Evolutionary conservation across 2,797 vertebrate species (phyloP), one percentile per base, ranked within the genome.

Genomic region (Eremophila alpestris): DNA sequence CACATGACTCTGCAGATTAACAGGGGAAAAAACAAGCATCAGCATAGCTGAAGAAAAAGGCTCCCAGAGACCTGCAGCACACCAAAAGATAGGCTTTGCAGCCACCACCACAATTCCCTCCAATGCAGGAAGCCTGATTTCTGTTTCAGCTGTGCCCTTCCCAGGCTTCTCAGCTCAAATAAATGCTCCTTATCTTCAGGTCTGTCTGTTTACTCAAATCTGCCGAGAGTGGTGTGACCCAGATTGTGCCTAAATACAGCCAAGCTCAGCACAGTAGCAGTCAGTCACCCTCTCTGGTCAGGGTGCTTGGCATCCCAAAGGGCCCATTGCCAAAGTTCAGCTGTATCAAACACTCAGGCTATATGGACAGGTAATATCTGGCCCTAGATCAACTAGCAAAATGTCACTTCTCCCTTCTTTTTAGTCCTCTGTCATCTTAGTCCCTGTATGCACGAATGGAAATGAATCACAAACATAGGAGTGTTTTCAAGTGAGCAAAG

Each of bases 71-170:
- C 32, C 30, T 36, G 19, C 43, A 89, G 65, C 34, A 26, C 3
- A 3, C 46, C 27, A 75, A 29, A 32, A 80, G 43, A 58, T 0
- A 2, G 77, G 49, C 24, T 77, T 64, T 54, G 75, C 46, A 59
- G 58, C 74, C 59, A 87, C 43, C 64, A 68, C 24, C 34, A 29
- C 51, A 55, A 30, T 34, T 64, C 70, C 38, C 29, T 32, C 19
- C 0, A 0, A 23, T 3, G 12, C 58, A 6, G 3, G 36, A 49
- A 58, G 11, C n/a, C 43, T 1, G 2, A 32, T 36, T 82, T 84
- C 24, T 89, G 78, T 46, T 74, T 23, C 59, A 82, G 87, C 34
- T 32, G 3, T 30, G 67, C 19, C 32, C 11, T 30, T 74, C 34
- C 30, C 38, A 29, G 63, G 46, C 68, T 79, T 82, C 63, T 52